phyloP scores from a whole-genome alignment of 2,888 invertebrate genomes.

The Noctua fimbriata region DNA sequence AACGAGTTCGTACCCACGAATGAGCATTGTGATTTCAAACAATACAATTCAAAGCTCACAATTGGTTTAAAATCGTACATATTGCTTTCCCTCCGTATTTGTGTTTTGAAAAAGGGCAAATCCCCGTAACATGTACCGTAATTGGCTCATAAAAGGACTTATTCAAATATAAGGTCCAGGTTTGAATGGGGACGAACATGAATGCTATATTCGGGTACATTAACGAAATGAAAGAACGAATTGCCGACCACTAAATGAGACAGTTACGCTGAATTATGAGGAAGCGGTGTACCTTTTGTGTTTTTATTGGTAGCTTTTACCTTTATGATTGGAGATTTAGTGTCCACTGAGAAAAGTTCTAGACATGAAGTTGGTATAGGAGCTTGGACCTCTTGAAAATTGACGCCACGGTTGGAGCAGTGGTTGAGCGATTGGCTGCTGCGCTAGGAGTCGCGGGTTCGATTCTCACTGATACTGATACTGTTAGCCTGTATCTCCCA shows the following conservation, averaged over 20 bases:
- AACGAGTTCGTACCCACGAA: conserved; percentile 24
- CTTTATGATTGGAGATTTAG: background rate
- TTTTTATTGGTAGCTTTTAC: conserved; percentile 31
- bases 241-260: conserved; percentile 50
- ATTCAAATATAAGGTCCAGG: conserved; percentile 50
- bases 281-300: conserved; percentile 23
- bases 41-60: conserved; percentile 47
- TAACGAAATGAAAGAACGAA: conserved; percentile 54
- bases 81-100: conserved; percentile 39
- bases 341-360: background rate
- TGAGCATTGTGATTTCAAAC: conserved; percentile 42
- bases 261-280: conserved; percentile 46
- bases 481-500: too few relatives aligned
- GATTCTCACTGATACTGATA: background rate
- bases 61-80: conserved; percentile 41
- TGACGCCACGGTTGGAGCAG: background rate
- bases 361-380: background rate
- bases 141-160: conserved; percentile 57
- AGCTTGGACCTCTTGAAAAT: background rate
- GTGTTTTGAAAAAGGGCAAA: conserved; percentile 55
- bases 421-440: too few relatives aligned
- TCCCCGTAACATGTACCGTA: conserved; percentile 47
- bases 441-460: background rate
- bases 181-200: conserved; percentile 46
- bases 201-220: conserved; percentile 57